Evolutionary conservation across 1,140 invertebrate species (phyloP).

Genomic region (Trachymyrmex septentrionalis): DNA sequence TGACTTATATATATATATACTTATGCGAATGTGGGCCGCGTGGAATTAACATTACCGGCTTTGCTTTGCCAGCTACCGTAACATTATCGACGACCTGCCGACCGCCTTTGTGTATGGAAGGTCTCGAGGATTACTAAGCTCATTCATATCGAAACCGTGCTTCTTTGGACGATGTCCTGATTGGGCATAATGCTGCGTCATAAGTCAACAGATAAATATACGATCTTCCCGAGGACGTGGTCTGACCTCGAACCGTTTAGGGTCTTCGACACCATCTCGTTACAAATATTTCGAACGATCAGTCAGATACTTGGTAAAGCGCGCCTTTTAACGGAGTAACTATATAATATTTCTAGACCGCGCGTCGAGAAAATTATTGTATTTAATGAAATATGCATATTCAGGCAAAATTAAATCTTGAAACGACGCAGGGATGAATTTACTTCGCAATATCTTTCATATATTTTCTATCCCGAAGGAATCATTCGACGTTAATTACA

Average conservation of each 20-base stretch:
- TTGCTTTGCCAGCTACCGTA: constrained; percentile 8
- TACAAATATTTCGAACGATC: constrained; percentile 18
- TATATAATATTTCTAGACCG: constrained; percentile 7
- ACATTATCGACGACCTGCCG: constrained; percentile 31
- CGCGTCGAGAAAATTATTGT: constrained; percentile 1
- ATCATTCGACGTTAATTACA: not conserved
- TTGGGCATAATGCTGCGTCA: constrained; percentile 68
- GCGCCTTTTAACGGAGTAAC: not conserved
- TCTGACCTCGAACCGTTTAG: constrained; percentile 41
- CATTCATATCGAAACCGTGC: constrained; percentile 45
- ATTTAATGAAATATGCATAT: not conserved
- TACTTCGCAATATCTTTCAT: not conserved
- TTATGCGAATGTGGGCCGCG: not conserved
- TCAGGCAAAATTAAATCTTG: not conserved
- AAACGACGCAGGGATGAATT: not conserved
- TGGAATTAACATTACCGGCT: constrained; percentile 33
- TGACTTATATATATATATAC: too few relatives aligned
- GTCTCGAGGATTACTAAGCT: constrained; percentile 50
- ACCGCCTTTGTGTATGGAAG: constrained; percentile 34
- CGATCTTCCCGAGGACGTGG: constrained; percentile 52
- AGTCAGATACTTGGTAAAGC: not conserved
- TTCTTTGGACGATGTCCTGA: constrained; percentile 51
- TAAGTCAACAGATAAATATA: constrained; percentile 66
- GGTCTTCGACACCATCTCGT: constrained; percentile 34
- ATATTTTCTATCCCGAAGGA: not conserved